A percentile compares a stretch with the other conserved stretches of the same genome.
phyloP scores from a whole-genome alignment of 2,113 vertebrate species.

The Eudyptes chrysolophus region DNA sequence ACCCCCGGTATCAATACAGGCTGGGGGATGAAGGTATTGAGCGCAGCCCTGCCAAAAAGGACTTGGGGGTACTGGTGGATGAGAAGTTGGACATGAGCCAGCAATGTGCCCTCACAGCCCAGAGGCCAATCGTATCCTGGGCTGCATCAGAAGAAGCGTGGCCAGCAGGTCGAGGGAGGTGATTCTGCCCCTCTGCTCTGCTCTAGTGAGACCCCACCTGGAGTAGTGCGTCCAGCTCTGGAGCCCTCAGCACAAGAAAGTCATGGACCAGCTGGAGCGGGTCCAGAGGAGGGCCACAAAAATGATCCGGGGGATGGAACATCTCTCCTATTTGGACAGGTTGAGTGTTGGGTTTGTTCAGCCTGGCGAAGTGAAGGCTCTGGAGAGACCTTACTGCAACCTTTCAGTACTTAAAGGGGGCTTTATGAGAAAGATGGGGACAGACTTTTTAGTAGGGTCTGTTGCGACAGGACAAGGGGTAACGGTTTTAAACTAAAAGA shows the following conservation, averaged over 20 bases:
- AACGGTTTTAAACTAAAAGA: neutral
- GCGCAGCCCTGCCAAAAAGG: neutral
- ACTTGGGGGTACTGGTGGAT: neutral
- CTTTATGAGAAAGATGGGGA: neutral
- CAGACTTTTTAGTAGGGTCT: neutral
- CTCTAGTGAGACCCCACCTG: too few relatives aligned
- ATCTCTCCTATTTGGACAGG: neutral
- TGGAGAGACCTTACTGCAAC: neutral
- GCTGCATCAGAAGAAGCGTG: too few relatives aligned
- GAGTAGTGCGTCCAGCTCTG: neutral
- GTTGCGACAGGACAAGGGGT: rapidly evolving
- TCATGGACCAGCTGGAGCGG: rapidly evolving
- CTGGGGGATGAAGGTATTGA: neutral
- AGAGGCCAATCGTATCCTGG: neutral
- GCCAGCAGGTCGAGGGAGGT: too few relatives aligned
- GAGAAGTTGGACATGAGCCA: neutral
- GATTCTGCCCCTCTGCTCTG: too few relatives aligned
- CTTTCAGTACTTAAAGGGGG: neutral
- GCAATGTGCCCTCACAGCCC: neutral
- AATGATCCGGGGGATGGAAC: neutral
- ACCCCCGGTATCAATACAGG: rapidly evolving
- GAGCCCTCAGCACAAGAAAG: neutral
- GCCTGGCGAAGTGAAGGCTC: neutral
- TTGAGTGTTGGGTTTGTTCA: neutral
- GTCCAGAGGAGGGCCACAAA: neutral